Evolutionary conservation across 2,888 invertebrate species (phyloP), one percentile per base, ranked within the genome.

Genomic region (Tenthredo amoena): DNA sequence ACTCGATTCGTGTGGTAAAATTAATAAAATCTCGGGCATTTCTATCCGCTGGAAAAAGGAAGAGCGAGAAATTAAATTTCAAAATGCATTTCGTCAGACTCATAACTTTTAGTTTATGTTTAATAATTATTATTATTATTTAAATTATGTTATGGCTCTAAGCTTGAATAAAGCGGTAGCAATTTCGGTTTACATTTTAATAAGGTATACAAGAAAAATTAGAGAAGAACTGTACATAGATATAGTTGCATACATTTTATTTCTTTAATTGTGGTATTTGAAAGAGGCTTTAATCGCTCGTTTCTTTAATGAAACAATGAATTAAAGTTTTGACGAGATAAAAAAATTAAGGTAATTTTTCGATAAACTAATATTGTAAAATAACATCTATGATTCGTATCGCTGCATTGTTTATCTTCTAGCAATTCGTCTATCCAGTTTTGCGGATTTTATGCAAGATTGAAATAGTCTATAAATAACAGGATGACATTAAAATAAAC

Each of bases 271-370:
- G 3, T 40, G 18, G 9, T 47, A 40, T 40, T 43, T 26, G 12
- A 76, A 76, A 21, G 6, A 26, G 31, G 76, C 76, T 76, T 55
- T 76, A 18, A 47, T 43, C 76, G 76, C 21, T 76, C 40, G 76
- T 76, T 76, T 76, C 26, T 76, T 76, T 31, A 4, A 10, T 50
- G 47, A 76, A 76, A 76, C 76, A 26, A 50, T 47, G 47, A 76
- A 10, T 43, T 26, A 31, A 26, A 76, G 76, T 21, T 47, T 7
- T 37, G n/a, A 68, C 6, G 10, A 26, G 1, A 31, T n/a, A 15
- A 12, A 31, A 68, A 4, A 50, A 6, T 55, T n/a, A 2, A 55
- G n/a, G n/a, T 55, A n/a, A n/a, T 18, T 55, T n/a, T 26, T 62
- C 21, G 2, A 62, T 26, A 0, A 62, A 62, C 21, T 62, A 62